Conservation (phyloP, 1,140 invertebrate genomes). For the Nomia melanderi region DNA sequence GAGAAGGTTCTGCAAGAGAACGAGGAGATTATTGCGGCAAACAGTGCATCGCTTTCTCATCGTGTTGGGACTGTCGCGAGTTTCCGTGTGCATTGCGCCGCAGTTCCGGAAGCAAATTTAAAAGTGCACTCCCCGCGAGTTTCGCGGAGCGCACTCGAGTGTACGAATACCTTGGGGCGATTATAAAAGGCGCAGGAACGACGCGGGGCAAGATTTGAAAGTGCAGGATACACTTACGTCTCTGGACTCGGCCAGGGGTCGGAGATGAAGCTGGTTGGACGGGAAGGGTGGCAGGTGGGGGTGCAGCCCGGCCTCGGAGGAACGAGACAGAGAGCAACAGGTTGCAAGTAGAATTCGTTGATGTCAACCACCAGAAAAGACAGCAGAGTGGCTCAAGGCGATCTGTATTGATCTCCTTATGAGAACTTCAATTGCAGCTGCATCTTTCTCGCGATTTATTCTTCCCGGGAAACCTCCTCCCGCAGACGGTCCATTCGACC, state of each 20-base stretch:
- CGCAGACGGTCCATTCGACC: no score
- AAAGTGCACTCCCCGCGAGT: slow-evolving; percentile 38
- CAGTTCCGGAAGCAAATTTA: slow-evolving; percentile 22
- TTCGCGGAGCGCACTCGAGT: background rate
- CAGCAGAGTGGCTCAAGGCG: slow-evolving; percentile 64
- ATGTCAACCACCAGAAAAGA: slow-evolving; percentile 69
- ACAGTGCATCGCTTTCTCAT: background rate
- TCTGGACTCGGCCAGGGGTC: slow-evolving; percentile 47
- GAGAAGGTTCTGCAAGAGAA: background rate
- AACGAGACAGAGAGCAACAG: slow-evolving; percentile 78
- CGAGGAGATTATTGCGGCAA: background rate
- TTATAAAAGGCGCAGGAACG: slow-evolving; percentile 50
- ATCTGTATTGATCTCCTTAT: slow-evolving; percentile 65
- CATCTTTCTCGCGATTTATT: background rate
- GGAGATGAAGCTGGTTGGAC: slow-evolving; percentile 27
- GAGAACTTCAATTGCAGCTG: slow-evolving; percentile 50
- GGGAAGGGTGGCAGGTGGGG: slow-evolving; percentile 46
- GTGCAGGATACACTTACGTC: slow-evolving; percentile 63
- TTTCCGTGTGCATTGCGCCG: background rate
- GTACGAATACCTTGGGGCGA: slow-evolving; percentile 34
- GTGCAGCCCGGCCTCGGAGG: slow-evolving; percentile 5
- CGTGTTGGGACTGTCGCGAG: background rate
- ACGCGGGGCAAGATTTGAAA: slow-evolving; percentile 45
- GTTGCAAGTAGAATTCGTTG: slow-evolving; percentile 78
- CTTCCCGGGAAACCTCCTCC: no score